Percentiles rank a stretch among this genome's conserved stretches.
phyloP scores from a whole-genome alignment of 2,113 vertebrate genomes.

The Upupa epops region DNA sequence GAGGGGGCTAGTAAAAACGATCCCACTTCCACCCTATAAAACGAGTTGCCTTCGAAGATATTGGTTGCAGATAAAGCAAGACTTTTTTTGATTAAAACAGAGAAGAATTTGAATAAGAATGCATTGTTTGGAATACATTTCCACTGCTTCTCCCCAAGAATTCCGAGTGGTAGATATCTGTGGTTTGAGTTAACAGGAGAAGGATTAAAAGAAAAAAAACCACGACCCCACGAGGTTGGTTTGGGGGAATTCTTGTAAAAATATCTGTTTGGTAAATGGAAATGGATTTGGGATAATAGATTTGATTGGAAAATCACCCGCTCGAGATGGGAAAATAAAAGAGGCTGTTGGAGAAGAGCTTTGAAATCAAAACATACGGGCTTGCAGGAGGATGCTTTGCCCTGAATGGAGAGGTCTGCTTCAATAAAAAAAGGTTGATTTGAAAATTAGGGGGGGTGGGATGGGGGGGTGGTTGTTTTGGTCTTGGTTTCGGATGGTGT shows the following conservation, averaged over 20 bases:
- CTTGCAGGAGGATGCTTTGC: conserved; percentile 39
- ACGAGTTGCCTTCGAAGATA: conserved; percentile 70
- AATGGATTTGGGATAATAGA: conserved; percentile 47
- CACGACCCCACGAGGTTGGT: too few relatives aligned
- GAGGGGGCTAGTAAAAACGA: conserved; percentile 29
- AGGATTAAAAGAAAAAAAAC: conserved; percentile 75
- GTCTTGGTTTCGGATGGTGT: neutral
- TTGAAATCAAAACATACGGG: neutral
- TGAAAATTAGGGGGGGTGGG: conserved; percentile 70
- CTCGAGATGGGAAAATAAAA: conserved; percentile 52
- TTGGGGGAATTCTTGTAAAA: conserved; percentile 70
- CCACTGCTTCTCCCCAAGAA: conserved; percentile 71
- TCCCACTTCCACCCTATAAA: conserved; percentile 47
- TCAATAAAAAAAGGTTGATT: conserved; percentile 59
- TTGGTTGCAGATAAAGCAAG: conserved; percentile 80
- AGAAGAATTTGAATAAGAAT: conserved; percentile 79
- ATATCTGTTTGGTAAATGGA: conserved; percentile 64
- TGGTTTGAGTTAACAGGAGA: conserved; percentile 76
- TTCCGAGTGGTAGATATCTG: conserved; percentile 72
- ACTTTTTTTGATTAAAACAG: conserved; percentile 76
- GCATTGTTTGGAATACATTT: conserved; percentile 78
- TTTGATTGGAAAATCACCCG: conserved; percentile 75
- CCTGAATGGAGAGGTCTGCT: conserved; percentile 47
- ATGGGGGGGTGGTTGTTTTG: too few relatives aligned
- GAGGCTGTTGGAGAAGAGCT: conserved; percentile 31